Evolutionary conservation across 1,140 invertebrate genomes (phyloP).

Genomic region (Drosophila rufa): DNA sequence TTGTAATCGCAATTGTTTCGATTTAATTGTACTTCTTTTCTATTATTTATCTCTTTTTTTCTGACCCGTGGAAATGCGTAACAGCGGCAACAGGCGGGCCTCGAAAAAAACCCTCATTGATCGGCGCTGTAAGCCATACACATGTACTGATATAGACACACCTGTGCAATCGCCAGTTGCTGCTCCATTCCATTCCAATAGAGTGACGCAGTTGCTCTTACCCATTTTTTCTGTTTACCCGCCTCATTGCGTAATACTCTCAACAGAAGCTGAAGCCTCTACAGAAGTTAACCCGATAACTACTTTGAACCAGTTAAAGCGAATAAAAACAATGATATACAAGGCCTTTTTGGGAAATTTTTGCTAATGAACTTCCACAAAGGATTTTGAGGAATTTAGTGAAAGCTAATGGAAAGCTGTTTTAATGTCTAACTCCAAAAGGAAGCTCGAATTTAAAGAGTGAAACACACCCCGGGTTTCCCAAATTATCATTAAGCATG

Average conservation of each 20-base stretch:
- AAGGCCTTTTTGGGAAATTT: neutral
- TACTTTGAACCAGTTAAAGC: slow-evolving; percentile 34
- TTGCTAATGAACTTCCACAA: slow-evolving; percentile 1
- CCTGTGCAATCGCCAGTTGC: slow-evolving; percentile 69
- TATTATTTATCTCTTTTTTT: slow-evolving; percentile 22
- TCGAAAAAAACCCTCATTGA: slow-evolving; percentile 23
- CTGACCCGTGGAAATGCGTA: slow-evolving; percentile 31
- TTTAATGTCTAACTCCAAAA: neutral
- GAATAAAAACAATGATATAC: slow-evolving; percentile 11
- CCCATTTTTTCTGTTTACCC: slow-evolving; percentile 56
- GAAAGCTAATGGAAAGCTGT: neutral
- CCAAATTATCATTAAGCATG: neutral
- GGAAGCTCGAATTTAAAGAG: neutral
- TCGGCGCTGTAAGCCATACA: slow-evolving; percentile 13
- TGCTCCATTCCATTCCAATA: slow-evolving; percentile 42
- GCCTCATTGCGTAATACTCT: slow-evolving; percentile 59
- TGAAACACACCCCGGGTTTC: slow-evolving; percentile 8
- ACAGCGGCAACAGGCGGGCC: slow-evolving; percentile 34
- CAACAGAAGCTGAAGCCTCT: slow-evolving; percentile 16
- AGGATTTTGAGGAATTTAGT: neutral
- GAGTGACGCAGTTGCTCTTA: slow-evolving; percentile 62
- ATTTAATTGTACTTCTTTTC: slow-evolving; percentile 61
- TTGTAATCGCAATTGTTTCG: slow-evolving; percentile 72
- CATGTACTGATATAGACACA: slow-evolving; percentile 43
- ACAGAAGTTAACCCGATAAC: slow-evolving; percentile 27